Evolutionary conservation across 2,888 invertebrate genomes (phyloP).

Genomic region (Sesia bembeciformis): DNA sequence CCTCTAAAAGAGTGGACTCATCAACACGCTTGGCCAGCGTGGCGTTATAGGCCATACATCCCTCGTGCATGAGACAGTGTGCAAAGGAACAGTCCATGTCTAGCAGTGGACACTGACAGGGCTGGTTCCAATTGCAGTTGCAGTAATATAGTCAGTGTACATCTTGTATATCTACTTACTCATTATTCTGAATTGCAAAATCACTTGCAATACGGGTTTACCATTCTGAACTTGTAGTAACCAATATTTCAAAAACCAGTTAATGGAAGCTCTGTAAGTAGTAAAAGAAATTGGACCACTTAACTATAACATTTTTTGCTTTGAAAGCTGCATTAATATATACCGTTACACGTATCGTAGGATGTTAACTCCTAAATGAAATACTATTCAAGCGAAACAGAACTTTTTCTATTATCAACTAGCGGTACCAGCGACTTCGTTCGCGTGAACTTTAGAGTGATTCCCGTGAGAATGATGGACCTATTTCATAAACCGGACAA

Average conservation of each 20-base stretch:
- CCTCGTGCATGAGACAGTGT: neutral
- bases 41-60: no score
- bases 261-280: neutral
- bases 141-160: neutral
- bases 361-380: constrained; percentile 14
- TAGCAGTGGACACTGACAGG: no score
- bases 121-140: neutral
- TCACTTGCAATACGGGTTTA: no score
- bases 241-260: neutral
- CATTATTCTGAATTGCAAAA: no score
- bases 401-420: neutral
- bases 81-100: neutral
- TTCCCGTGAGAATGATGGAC: no score
- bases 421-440: no score
- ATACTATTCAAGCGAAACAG: constrained; percentile 12
- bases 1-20: no score
- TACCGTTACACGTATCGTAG: constrained; percentile 12
- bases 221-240: no score
- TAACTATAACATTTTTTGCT: constrained; percentile 8
- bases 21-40: no score
- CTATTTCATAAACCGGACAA: no score
- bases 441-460: no score
- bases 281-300: neutral
- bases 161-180: no score
- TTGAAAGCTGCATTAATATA: constrained; percentile 8